phyloP scores from a whole-genome alignment of 2,113 vertebrate species.

The Calyptommatus sinebrachiatus region DNA sequence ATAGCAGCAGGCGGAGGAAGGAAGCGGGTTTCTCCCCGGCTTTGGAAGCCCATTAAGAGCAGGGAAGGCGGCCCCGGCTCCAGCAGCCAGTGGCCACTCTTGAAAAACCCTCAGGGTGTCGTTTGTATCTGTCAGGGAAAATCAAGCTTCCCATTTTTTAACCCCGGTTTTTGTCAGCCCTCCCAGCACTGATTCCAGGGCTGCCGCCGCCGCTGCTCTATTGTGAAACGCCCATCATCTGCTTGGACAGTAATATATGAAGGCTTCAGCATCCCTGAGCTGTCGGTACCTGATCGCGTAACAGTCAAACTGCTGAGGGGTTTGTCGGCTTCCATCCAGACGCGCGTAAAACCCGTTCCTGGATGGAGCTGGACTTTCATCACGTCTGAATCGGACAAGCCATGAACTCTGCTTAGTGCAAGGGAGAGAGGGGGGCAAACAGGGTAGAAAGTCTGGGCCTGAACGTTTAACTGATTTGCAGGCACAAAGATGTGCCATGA shows the following conservation, averaged over 20 bases:
- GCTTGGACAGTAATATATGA: neutral
- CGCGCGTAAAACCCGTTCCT: too few relatives aligned
- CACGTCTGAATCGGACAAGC: neutral
- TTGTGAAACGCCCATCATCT: neutral
- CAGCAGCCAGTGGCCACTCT: conserved; percentile 50
- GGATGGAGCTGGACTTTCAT: neutral
- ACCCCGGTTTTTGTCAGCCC: conserved; percentile 40
- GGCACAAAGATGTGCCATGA: too few relatives aligned
- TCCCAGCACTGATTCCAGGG: neutral
- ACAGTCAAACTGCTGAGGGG: neutral
- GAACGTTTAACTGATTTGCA: conserved; percentile 56
- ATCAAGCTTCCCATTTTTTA: conserved; percentile 58
- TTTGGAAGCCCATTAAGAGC: conserved; percentile 32
- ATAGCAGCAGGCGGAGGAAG: neutral
- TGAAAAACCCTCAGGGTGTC: conserved; percentile 64
- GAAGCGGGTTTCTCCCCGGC: conserved; percentile 28
- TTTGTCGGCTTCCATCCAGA: neutral
- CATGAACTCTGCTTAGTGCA: neutral
- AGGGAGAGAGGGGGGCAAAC: neutral
- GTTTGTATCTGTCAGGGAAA: conserved; percentile 68
- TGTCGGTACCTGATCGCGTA: neutral
- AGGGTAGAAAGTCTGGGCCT: conserved; percentile 62
- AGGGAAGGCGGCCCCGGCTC: conserved; percentile 28
- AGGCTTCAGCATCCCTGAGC: neutral
- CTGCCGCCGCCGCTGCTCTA: neutral